Conservation (phyloP, 2,113 vertebrate genomes). For the Engystomops pustulosus region DNA sequence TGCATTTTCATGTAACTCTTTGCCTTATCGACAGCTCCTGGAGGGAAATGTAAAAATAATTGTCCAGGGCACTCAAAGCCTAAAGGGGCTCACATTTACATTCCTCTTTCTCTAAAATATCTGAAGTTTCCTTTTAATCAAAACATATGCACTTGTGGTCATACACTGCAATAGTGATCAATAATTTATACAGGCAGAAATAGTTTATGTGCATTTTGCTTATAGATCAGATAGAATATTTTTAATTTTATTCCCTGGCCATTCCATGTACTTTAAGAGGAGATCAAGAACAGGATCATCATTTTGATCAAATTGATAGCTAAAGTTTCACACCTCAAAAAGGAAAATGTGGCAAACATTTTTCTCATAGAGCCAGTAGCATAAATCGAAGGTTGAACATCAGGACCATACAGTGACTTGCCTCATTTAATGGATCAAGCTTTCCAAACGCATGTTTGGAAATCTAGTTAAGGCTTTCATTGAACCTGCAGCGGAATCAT, state of each 20-base stretch:
- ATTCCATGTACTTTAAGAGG: neutral
- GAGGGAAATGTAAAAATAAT: constrained; percentile 4
- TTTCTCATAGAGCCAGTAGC: too few species aligned
- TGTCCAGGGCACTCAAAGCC: constrained; percentile 2
- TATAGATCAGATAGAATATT: neutral
- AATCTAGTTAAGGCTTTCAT: too few species aligned
- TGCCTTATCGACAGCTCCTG: neutral
- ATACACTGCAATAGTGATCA: neutral
- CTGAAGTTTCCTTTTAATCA: neutral
- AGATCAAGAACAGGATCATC: neutral
- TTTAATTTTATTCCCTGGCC: constrained; percentile 4
- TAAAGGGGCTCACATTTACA: neutral
- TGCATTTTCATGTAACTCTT: constrained; percentile 7
- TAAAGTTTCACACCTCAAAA: too few species aligned
- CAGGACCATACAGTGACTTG: too few species aligned
- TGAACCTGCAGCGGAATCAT: too few species aligned
- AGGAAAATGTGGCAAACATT: too few species aligned
- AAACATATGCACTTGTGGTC: neutral
- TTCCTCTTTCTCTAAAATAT: neutral
- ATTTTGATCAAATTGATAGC: too few species aligned
- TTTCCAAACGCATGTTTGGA: too few species aligned
- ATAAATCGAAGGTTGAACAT: too few species aligned
- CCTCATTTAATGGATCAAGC: too few species aligned
- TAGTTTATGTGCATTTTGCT: neutral
- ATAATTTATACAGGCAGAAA: neutral